Percentiles rank a stretch among this genome's conserved stretches.
Evolutionary conservation across 23 tunicate species (phyloP).

Genomic region (Trididemnum nubilum): DNA sequence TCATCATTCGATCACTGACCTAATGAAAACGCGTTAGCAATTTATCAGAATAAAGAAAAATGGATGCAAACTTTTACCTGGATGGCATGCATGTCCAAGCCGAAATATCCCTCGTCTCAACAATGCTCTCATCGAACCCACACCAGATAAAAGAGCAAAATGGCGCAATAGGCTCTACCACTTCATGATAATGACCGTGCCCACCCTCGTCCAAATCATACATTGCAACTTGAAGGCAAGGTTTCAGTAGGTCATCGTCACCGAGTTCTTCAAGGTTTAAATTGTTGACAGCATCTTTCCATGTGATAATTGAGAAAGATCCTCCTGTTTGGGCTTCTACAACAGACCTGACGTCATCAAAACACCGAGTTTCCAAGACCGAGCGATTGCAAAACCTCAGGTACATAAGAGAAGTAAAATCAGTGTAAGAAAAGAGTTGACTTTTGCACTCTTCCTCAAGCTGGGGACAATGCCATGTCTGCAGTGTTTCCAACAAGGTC

Average conservation of each 20-base stretch:
- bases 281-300: not conserved
- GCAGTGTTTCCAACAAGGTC: not conserved
- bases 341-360: not conserved
- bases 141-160: constrained; percentile 76
- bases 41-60: too few relatives aligned
- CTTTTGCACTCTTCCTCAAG: not conserved
- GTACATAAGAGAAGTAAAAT: constrained; percentile 12
- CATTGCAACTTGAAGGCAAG: constrained; percentile 69
- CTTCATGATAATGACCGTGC: constrained; percentile 45
- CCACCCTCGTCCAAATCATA: constrained; percentile 58
- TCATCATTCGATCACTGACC: too few relatives aligned
- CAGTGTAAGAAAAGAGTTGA: not conserved
- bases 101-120: constrained; percentile 21
- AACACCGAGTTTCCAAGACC: not conserved
- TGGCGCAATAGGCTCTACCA: constrained; percentile 31
- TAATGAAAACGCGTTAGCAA: too few relatives aligned
- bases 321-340: not conserved
- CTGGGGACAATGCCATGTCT: constrained; percentile 20
- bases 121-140: constrained; percentile 41
- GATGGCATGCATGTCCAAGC: constrained; percentile 67
- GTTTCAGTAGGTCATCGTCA: constrained; percentile 37
- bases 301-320: not conserved
- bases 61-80: too few relatives aligned
- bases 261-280: not conserved
- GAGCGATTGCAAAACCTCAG: constrained; percentile 6